Evolutionary conservation across 2,888 invertebrate genomes (phyloP), one percentile per base, ranked within the genome.

Genomic region (Xanthia togata): DNA sequence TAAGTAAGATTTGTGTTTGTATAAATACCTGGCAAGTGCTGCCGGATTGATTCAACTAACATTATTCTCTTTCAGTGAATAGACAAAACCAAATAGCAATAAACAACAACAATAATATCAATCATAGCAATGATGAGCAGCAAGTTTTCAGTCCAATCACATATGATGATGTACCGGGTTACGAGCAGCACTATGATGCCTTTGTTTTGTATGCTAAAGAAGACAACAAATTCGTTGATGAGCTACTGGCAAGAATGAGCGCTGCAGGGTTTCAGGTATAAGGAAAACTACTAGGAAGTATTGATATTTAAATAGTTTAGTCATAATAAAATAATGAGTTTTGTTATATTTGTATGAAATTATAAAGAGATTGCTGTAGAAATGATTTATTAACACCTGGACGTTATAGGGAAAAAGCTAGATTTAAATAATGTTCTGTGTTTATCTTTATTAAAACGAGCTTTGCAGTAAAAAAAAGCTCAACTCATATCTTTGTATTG

Each of bases 171-270:
- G 93, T 96, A 20, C 92, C 94, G 89, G 90, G 93, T 0, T 85
- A 89, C 5, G 97, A 97, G 14, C 98, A 98, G 89, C 94, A 94
- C 57, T 99, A 98, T 88, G 98, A 98, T 93, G 98, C 98, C 0
- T 98, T 98, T 90, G 97, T 98, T 17, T 92, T 98, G 47, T 98
- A 97, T 87, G 98, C 98, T 0, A 97, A 98, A 63, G 98, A 98
- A 79, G 98, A 99, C 91, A 94, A 96, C 23, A 96, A 97, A 5
- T 98, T 98, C 94, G 98, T 98, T 0, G 96, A 97, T 1, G 89
- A 97, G 87, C 94, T 98, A 78, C 95, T 98, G 26, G 95, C 96
- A 0, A 97, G 96, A 84, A 97, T 98, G 94, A 98, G 97, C 89
- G 96, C 97, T 90, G 96, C 97, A 63, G 97, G 97, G 35, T 96